A percentile compares a stretch with the other conserved stretches of the same genome.
Conservation (phyloP, 1,140 invertebrate species). For the Archivesica marissinica region DNA sequence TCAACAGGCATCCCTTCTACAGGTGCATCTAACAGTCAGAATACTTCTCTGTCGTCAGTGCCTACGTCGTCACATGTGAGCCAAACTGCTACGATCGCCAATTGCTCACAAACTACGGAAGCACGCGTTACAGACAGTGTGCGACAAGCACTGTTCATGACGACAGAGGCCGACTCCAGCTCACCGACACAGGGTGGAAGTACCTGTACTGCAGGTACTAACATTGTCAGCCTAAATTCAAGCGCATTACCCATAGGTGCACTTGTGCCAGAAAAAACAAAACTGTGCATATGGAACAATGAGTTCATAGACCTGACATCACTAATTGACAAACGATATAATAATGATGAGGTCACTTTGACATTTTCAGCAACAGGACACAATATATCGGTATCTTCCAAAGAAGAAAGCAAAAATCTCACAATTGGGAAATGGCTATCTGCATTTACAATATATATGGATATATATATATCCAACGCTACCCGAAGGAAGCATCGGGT, state of each 20-base stretch:
- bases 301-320: neutral
- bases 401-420: neutral
- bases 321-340: neutral
- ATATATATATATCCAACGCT: neutral
- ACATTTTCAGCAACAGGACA: neutral
- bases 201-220: no score
- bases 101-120: no score
- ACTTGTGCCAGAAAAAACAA: neutral
- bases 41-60: no score
- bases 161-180: no score
- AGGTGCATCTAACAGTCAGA: no score
- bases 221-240: no score
- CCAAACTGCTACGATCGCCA: no score
- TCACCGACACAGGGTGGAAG: no score
- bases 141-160: no score
- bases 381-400: neutral
- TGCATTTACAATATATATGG: constrained; percentile 20
- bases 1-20: no score
- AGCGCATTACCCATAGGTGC: neutral
- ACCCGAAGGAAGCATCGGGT: neutral
- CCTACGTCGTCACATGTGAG: no score
- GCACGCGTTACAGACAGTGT: no score
- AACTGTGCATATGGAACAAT: neutral
- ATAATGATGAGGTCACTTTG: neutral
- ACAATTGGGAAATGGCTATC: neutral